Evolutionary conservation across 30 jellyfish, hydroid and myxozoan genomes (phyloP), one percentile per base, ranked within the genome.

Genomic region (Pelagia noctiluca): DNA sequence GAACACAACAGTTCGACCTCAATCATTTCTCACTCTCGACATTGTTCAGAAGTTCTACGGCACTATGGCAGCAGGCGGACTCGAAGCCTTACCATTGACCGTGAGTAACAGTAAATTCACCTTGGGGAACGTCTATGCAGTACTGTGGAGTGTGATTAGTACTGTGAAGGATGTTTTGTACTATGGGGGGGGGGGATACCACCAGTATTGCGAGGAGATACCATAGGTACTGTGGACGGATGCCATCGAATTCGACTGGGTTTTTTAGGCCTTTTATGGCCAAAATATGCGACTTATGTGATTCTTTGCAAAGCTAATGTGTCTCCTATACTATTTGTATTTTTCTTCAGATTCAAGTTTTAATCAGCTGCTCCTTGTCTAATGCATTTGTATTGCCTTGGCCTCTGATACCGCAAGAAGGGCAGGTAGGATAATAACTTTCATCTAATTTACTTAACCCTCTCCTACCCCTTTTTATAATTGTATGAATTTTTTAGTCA

Each of bases 1-100:
- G 24, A 76, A 95, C 50, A 73, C 98, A 48, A 75, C 98, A 0
- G 96, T 87, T 19, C 75, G 98, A 21, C 98, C 98, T 2, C 81
- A 71, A 46, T 92, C 89, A 29, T 65, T 92, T 37, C 88, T 92
- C 2, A 68, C 97, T 34, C 32, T 92, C 36, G 92, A 78, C 28
- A 70, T 66, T 34, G 92, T 77, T 7, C 98, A 92, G 83, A 86
- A 92, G 71, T 82, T 92, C 57, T 92, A 72, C 70, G 95, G 83
- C 29, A 95, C 90, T 1, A 71, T 84, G 69, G 89, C 62, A 32
- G 90, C 84, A 0, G 89, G 85, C 50, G 86, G 82, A 0, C 84
- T 84, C 25, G 85, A 72, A 50, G 86, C 84, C 4, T 61, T 84
- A 52, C 94, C 94, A 19, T 11, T 72, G 52, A 63, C 37, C n/a